Evolutionary conservation across 2,888 invertebrate species (phyloP), one percentile per base, ranked within the genome.

Genomic region (Ceriagrion tenellum): DNA sequence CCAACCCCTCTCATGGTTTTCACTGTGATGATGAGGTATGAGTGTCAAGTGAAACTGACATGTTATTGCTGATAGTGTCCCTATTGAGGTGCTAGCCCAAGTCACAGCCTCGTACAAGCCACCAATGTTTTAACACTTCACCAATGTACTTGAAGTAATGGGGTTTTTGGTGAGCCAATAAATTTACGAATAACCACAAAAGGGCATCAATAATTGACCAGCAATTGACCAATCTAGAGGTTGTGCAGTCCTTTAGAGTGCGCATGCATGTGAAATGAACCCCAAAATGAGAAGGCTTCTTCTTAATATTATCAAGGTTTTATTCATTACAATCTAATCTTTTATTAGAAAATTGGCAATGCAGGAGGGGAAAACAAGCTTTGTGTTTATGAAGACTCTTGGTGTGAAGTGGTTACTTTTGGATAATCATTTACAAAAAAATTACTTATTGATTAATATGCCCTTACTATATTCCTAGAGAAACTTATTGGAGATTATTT

Each of bases 1-100:
- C 93, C 93, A 93, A 74, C 93, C 69, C 93, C 69, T 93, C 69
- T 93, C 47, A 93, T 93, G 93, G 47, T 93, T 93, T 47, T 74
- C 47, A 93, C 93, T 69, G 69, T 69, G 56, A 93, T 74, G 69
- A 93, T 93, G 74, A 93, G 69, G 69, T 74, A 47, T 93, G 93
- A 93, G 93, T 93, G 93, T 74, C 63, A 63, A 74, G 93, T 93
- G 93, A 93, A 93, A 69, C 69, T 93, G 93, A 69, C 74, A 93
- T 69, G 47, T 63, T 47, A 63, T 69, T 93, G 69, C 93, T 47
- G 74, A 93, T 93, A 74, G 74, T 69, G 93, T 63, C 74, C 74
- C 69, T 47, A 59, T 74, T n/a, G 93, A 93, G 93, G 69, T 93
- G 93, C 69, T 93, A 69, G 47, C 69, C 69, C 47, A 47, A 16